Base-by-base conservation (phyloP, 2,113 vertebrate species). In the Clupea harengus region DNA sequence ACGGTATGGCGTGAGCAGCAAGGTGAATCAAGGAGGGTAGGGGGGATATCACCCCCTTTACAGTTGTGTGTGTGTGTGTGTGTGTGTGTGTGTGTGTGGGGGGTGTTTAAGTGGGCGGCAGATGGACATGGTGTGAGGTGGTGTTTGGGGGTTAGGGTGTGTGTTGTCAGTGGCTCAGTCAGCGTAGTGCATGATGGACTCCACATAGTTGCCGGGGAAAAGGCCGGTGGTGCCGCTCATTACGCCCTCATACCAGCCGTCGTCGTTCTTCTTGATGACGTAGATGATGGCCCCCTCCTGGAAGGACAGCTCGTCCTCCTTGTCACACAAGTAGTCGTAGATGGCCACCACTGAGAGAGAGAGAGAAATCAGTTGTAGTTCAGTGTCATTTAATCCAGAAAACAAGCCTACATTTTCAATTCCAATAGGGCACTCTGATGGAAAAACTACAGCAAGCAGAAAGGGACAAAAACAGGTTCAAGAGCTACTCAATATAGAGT, bases 221-320 rank as follows among this genome's bases (percentile, higher is more conserved):
- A 99, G 98, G 92, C 98, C 98, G 0, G 98, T 99, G 94, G 98
- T 98, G 81, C 97, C 96, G 67, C 97, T 97, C 98, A 99, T 99
- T 86, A 99, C 97, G 0, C 98, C 98, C 89, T 99, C 98, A 84
- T 94, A 99, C 98, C 98, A 99, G 90, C 98, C 98, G 6, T 99
- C 98, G 6, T 99, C 98, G 54, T 99, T 99, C 94, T 99, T 99
- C 96, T 99, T 99, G 94, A 99, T 99, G 90, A 99, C 98, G 13
- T 99, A 99, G 92, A 99, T 99, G 92, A 99, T 99, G 95, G 98
- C 97, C 85, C 98, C 98, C 95, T 99, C 98, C 94, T 98, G 97
- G 95, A 99, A 99, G 0, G 98, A 99, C 39, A 99, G 96, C 95
- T 99, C 98, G 75, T 99, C 98, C 86, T 99, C 98, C 90, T 99